phyloP scores from a whole-genome alignment of 2,113 vertebrate genomes.

The Climacteris rufus region DNA sequence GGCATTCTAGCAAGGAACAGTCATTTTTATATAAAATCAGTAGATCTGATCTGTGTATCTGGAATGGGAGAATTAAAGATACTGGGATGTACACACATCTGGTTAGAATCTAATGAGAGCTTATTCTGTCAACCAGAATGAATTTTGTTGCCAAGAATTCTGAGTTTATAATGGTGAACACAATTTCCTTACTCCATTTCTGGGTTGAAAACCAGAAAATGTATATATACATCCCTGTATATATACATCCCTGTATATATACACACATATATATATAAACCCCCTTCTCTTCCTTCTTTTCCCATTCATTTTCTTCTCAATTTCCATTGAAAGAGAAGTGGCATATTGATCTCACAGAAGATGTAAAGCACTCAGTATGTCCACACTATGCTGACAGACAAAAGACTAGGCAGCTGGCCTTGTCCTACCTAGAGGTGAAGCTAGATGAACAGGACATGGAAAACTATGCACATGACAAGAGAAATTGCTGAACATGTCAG shows the following conservation, averaged over 20 bases:
- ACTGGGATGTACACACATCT: not conserved
- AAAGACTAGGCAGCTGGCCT: not conserved
- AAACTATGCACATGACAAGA: not conserved
- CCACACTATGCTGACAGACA: not conserved
- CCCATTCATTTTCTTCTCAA: not conserved
- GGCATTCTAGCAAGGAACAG: not conserved
- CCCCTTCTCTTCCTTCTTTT: not conserved
- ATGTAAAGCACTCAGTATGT: not conserved
- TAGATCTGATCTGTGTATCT: not conserved
- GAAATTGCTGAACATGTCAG: not conserved
- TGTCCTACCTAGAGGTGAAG: not conserved
- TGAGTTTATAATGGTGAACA: not conserved
- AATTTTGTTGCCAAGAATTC: not conserved
- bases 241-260: not conserved
- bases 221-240: too few species aligned
- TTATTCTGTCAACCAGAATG: not conserved
- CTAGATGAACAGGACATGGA: not conserved
- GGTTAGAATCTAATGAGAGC: not conserved
- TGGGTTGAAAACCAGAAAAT: not conserved
- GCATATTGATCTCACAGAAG: not conserved
- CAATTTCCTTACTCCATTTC: not conserved
- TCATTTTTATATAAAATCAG: not conserved
- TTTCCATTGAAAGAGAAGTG: not conserved
- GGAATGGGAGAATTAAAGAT: not conserved
- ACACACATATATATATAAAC: accelerated